These are phyloP conservation scores for Mycetomoellerius zeteki DNA, from an alignment of 1,140 invertebrate genomes.

Conservation along the genomic window DNA sequence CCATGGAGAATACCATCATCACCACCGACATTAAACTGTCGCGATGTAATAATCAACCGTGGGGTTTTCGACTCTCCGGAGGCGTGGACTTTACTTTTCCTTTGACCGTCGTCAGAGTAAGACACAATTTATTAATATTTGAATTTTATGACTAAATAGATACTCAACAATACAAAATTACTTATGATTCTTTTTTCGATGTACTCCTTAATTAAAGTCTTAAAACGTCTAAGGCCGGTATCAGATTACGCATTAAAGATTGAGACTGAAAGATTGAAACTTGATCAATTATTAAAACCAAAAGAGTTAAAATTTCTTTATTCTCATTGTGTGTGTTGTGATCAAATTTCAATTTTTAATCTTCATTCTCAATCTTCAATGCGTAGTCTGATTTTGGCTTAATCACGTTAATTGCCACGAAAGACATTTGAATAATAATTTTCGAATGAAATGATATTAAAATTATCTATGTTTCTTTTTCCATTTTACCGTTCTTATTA, in stretches of 20 bases:
- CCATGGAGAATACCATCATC: conserved; percentile 44
- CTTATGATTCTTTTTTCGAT: not conserved
- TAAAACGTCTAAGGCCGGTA: not conserved
- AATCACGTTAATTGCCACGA: not conserved
- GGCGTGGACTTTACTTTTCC: conserved; percentile 92
- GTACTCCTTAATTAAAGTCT: not conserved
- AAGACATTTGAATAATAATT: not conserved
- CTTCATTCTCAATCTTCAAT: too few relatives aligned
- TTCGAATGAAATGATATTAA: not conserved
- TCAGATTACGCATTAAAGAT: too few relatives aligned
- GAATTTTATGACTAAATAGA: not conserved
- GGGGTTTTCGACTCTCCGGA: conserved; percentile 94
- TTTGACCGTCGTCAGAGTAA: conserved; percentile 92
- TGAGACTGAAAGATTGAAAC: too few relatives aligned
- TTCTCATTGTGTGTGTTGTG: too few relatives aligned
- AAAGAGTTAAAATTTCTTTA: too few relatives aligned
- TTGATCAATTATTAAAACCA: too few relatives aligned
- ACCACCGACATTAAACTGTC: conserved; percentile 82
- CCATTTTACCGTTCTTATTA: conserved; percentile 9
- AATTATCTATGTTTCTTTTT: not conserved
- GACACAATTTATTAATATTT: conserved; percentile 24
- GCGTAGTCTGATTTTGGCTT: too few relatives aligned
- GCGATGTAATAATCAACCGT: conserved; percentile 88
- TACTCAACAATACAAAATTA: not conserved
- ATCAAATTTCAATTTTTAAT: too few relatives aligned